These are phyloP conservation scores for Anastatus disparis DNA, from an alignment of 1,140 invertebrate species.

Conservation along the genomic window DNA sequence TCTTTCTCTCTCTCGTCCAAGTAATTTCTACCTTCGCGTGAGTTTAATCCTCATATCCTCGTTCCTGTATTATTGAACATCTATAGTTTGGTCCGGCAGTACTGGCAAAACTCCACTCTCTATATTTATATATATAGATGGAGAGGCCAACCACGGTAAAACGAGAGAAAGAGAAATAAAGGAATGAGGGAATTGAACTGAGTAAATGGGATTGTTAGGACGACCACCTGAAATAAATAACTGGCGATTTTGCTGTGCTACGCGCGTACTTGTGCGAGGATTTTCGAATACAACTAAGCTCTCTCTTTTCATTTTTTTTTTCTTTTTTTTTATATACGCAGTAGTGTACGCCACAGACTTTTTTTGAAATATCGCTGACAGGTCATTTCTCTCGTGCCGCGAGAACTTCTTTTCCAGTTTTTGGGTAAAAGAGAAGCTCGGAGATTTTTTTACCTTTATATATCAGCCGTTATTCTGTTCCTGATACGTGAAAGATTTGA, in stretches of 20 bases:
- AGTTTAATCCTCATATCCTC: neutral
- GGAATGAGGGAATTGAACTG: conserved; percentile 49
- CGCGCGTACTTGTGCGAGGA: neutral
- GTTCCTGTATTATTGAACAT: conserved; percentile 50
- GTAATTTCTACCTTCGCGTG: conserved; percentile 38
- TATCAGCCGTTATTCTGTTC: no score
- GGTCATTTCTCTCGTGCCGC: neutral
- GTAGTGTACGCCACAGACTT: neutral
- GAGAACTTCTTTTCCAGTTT: no score
- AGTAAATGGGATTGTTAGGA: conserved; percentile 46
- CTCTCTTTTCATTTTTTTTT: neutral
- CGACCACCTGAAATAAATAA: conserved; percentile 44
- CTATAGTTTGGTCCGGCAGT: conserved; percentile 23
- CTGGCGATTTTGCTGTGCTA: neutral
- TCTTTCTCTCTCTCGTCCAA: neutral
- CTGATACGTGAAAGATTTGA: no score
- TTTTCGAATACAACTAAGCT: neutral
- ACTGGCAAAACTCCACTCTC: neutral
- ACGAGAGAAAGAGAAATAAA: neutral
- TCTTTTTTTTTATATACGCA: no score
- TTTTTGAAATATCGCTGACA: conserved; percentile 28
- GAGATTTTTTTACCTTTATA: no score
- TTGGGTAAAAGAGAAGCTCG: no score
- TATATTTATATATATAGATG: no score
- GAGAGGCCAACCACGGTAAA: no score